Percentiles rank a stretch among this genome's conserved stretches.
phyloP scores from a whole-genome alignment of 2,113 vertebrate genomes.

The Ctenomys sociabilis region DNA sequence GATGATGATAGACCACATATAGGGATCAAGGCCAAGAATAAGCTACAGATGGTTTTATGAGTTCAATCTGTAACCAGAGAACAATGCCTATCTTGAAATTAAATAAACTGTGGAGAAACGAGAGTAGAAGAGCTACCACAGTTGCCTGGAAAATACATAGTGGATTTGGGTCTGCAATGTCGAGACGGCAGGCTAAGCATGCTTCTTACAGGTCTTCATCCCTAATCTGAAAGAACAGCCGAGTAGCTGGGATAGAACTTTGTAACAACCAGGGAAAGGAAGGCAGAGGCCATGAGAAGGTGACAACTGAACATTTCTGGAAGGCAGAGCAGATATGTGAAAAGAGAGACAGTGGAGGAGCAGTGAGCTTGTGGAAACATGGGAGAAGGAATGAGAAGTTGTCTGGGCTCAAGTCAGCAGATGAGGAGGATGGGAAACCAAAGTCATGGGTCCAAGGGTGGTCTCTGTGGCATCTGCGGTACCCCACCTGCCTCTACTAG shows the following conservation, averaged over 20 bases:
- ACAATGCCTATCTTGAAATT: slow-evolving; percentile 42
- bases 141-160: neutral
- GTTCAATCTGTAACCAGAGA: slow-evolving; percentile 36
- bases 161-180: neutral
- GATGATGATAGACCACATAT: neutral
- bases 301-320: neutral
- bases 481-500: rapidly evolving
- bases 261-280: neutral
- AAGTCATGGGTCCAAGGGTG: neutral
- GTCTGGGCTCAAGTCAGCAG: neutral
- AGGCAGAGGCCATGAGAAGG: neutral
- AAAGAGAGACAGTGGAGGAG: neutral
- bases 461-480: rapidly evolving
- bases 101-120: slow-evolving; percentile 32
- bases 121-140: slow-evolving; percentile 18
- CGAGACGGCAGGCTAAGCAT: neutral
- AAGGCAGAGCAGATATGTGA: slow-evolving; percentile 4
- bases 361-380: too few species aligned
- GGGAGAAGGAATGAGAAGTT: neutral
- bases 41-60: slow-evolving; percentile 56
- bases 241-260: neutral
- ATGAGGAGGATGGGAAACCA: neutral
- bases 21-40: slow-evolving; percentile 5
- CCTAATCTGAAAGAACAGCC: neutral
- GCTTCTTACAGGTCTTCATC: neutral